Evolutionary conservation across 2,113 vertebrate genomes (phyloP).

Genomic region (Riparia riparia): DNA sequence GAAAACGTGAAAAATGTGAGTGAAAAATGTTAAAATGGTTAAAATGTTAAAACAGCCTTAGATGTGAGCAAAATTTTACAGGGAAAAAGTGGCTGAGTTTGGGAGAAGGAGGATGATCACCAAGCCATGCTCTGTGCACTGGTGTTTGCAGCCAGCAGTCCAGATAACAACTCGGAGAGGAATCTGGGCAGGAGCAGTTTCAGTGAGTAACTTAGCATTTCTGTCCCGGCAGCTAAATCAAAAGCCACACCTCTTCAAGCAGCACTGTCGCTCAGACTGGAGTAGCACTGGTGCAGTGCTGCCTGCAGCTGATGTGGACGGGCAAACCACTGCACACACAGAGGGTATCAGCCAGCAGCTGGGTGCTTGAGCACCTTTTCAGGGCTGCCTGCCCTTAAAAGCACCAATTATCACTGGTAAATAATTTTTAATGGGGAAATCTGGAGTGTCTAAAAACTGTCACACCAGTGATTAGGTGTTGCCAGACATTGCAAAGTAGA

Average conservation of each 20-base stretch:
- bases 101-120: neutral
- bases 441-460: neutral
- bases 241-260: neutral
- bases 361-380: neutral
- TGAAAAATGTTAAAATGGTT: neutral
- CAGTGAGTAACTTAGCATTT: neutral
- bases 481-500: neutral
- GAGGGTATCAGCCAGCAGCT: neutral
- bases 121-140: rapidly evolving
- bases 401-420: neutral
- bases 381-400: neutral
- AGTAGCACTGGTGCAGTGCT: rapidly evolving
- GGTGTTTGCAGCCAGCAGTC: neutral
- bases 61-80: neutral
- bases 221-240: neutral
- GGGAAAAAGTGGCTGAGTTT: neutral
- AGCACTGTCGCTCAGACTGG: neutral
- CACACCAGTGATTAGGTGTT: neutral
- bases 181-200: neutral
- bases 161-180: neutral
- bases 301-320: neutral
- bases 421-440: neutral
- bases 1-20: neutral
- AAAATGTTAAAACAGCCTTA: neutral
- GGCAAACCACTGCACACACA: rapidly evolving